Evolutionary conservation across 2,888 invertebrate genomes (phyloP), one percentile per base, ranked within the genome.

Genomic region (Pedicia rivosa): DNA sequence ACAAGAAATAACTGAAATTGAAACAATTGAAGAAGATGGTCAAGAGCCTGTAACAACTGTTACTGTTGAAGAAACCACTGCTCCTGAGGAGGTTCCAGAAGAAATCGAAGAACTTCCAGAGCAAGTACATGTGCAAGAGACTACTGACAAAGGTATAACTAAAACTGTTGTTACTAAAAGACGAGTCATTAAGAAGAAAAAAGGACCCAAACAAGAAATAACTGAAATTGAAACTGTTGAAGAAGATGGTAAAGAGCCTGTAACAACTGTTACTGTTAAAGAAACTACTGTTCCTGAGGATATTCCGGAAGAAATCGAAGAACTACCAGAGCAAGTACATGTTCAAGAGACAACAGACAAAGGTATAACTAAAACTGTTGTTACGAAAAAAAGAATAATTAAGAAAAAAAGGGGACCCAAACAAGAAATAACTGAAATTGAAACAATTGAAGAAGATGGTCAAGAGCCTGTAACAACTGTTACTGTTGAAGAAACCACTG

Each of bases 191-290:
- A 55, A 53, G 43, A 46, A 40, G 4, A 36, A 42, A 12, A 42
- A 42, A 27, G 45, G 46, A 33, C 40, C 37, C 5, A 38, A 38
- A 27, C 44, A 57, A 53, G 40, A 48, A 45, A 17, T 47, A 1
- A 54, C 57, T 34, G 47, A 63, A 3, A 56, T 58, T 2, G 63
- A 65, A 50, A 57, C 63, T 3, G 53, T 54, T 10, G 62, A 63
- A 1, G 44, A 45, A n/a, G 51, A 51, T 37, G 55, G 52, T 14
- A 49, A 46, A 34, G 55, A 42, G 14, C 54, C 56, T 10, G 43
- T 50, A 32, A 52, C 48, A 1, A 50, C 52, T 5, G 47, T 54
- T 16, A 40, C 42, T 6, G 43, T 36, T 16, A 38, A 46, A 38
- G 38, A 42, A 35, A 26, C 14, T 22, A 26, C 38, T 8, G 14